A percentile compares a stretch with the other conserved stretches of the same genome.
Conservation (phyloP, 2,797 vertebrate genomes). For the Chelon auratus region DNA sequence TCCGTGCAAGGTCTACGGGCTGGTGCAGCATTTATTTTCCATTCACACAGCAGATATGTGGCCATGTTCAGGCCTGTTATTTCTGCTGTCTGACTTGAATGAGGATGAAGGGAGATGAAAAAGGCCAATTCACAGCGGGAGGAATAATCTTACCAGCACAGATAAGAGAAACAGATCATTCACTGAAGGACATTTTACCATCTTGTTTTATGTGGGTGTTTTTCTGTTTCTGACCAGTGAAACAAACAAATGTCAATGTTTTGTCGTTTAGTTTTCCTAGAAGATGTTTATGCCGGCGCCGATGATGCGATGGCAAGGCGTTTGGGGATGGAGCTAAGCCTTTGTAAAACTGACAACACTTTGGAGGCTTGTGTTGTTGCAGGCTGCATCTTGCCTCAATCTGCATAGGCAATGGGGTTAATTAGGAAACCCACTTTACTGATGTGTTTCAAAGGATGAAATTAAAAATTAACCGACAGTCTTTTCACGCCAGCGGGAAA, state of each 20-base stretch:
- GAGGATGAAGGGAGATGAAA: conserved; percentile 32
- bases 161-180: conserved; percentile 40
- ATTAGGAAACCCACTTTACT: conserved; percentile 81
- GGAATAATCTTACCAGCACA: conserved; percentile 21
- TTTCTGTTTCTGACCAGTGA: conserved; percentile 27
- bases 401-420: conserved; percentile 81
- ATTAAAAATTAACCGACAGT: conserved; percentile 79
- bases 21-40: conserved; percentile 44
- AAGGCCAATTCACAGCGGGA: conserved; percentile 44
- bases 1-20: conserved; percentile 36
- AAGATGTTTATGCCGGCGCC: conserved; percentile 8
- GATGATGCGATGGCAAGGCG: conserved; percentile 34
- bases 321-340: conserved; percentile 63
- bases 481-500: conserved; percentile 70
- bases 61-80: conserved; percentile 52
- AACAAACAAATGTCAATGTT: conserved; percentile 20
- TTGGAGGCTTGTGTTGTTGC: conserved; percentile 68
- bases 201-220: conserved; percentile 16
- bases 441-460: conserved; percentile 83
- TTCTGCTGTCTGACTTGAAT: conserved; percentile 60
- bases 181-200: conserved; percentile 30
- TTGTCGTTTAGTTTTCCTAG: conserved; percentile 8
- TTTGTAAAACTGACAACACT: conserved; percentile 70
- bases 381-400: conserved; percentile 67
- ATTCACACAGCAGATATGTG: conserved; percentile 33